phyloP scores from a whole-genome alignment of 2,113 vertebrate genomes.

The Caloenas nicobarica region DNA sequence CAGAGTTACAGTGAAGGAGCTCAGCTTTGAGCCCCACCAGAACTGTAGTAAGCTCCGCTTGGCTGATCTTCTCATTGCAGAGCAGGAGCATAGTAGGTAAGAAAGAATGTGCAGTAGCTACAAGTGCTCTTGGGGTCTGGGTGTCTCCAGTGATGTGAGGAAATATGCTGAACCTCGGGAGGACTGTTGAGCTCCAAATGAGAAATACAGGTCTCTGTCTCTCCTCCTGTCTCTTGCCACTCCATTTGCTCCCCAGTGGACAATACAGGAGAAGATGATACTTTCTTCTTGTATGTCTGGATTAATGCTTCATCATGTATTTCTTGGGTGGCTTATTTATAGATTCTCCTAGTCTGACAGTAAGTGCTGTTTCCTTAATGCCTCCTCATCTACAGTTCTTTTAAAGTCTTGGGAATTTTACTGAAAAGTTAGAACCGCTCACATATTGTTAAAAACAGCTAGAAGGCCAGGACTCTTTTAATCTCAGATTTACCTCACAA shows the following conservation, averaged over 20 bases:
- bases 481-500: background rate
- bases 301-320: background rate
- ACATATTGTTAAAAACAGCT: background rate
- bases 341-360: background rate
- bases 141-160: background rate
- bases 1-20: conserved; percentile 84
- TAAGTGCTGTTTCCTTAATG: background rate
- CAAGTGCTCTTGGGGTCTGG: background rate
- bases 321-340: background rate
- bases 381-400: background rate
- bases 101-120: background rate
- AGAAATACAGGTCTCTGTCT: accelerated
- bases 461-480: background rate
- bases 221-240: background rate
- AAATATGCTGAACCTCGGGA: background rate
- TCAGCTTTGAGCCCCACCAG: conserved; percentile 49
- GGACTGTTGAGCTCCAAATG: background rate
- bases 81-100: conserved; percentile 84
- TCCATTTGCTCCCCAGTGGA: background rate
- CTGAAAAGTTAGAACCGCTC: background rate
- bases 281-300: accelerated
- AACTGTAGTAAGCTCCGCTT: conserved; percentile 51
- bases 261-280: background rate
- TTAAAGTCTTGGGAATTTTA: background rate
- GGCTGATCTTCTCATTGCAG: conserved; percentile 80